These are phyloP conservation scores for Myotis lucifugus DNA, from an alignment of 2,113 vertebrate species.

Conservation along the genomic window DNA sequence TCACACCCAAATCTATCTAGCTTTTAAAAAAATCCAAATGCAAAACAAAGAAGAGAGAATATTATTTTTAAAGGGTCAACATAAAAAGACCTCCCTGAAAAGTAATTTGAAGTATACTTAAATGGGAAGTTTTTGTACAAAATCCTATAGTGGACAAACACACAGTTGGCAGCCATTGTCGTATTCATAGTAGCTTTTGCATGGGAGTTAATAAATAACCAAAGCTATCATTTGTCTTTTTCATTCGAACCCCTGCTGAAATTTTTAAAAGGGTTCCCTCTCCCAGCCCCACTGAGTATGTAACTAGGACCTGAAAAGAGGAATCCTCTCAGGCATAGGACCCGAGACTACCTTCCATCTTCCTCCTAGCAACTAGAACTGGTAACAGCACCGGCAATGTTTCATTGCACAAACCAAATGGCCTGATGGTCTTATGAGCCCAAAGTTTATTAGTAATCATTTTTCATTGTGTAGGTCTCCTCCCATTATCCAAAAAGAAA, in stretches of 20 bases:
- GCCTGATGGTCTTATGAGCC: neutral
- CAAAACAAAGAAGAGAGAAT: neutral
- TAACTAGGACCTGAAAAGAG: neutral
- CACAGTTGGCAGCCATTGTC: neutral
- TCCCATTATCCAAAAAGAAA: conserved; percentile 50
- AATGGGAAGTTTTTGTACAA: neutral
- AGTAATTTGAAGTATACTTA: neutral
- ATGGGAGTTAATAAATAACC: neutral
- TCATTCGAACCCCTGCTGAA: neutral
- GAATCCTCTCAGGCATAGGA: neutral
- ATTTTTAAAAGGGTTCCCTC: neutral
- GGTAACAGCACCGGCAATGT: neutral
- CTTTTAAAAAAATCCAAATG: neutral
- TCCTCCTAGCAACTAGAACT: neutral
- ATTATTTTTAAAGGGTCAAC: neutral
- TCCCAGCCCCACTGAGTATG: accelerated
- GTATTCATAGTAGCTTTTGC: neutral
- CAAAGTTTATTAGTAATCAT: neutral
- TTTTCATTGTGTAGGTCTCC: neutral
- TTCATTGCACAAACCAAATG: neutral
- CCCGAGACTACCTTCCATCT: neutral
- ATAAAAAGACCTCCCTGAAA: neutral
- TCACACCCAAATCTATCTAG: neutral
- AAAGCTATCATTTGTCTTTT: neutral
- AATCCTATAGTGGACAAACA: neutral